A percentile compares a stretch with the other conserved stretches of the same genome.
Evolutionary conservation across 2,797 vertebrate species (phyloP).

Genomic region (Pelochelys cantorii): DNA sequence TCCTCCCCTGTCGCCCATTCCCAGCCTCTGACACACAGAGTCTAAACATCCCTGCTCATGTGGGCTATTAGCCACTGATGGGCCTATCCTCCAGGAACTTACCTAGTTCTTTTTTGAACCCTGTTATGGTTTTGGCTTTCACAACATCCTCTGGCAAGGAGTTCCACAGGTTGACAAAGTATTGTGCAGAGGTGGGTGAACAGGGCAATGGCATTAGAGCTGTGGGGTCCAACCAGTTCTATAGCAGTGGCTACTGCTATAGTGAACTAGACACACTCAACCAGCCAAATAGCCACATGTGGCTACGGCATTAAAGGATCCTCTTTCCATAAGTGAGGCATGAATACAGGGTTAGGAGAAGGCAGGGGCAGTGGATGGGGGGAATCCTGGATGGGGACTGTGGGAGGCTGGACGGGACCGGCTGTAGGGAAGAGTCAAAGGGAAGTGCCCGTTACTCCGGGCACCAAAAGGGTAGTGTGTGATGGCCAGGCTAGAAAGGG

Average conservation of each 20-base stretch:
- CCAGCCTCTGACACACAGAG: background rate
- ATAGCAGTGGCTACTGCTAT: too few species aligned
- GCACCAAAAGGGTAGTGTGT: background rate
- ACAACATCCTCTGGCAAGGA: background rate
- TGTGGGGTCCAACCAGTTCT: too few species aligned
- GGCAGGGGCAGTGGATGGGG: background rate
- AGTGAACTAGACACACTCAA: too few species aligned
- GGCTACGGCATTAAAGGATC: background rate
- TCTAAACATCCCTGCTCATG: background rate
- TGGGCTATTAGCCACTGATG: background rate
- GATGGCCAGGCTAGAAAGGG: too few species aligned
- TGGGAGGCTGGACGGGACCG: background rate
- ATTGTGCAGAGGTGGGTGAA: background rate
- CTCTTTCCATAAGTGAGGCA: background rate
- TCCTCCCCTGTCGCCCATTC: background rate
- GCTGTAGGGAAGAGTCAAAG: background rate
- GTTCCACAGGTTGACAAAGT: background rate
- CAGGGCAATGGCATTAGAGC: background rate
- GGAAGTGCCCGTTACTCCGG: background rate
- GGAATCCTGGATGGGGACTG: background rate
- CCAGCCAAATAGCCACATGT: too few species aligned
- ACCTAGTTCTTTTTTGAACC: background rate
- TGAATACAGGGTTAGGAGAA: background rate
- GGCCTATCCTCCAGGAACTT: background rate
- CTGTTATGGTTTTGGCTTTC: background rate